Evolutionary conservation across 2,113 vertebrate species (phyloP).

Genomic region (Aspiorhynchus laticeps): DNA sequence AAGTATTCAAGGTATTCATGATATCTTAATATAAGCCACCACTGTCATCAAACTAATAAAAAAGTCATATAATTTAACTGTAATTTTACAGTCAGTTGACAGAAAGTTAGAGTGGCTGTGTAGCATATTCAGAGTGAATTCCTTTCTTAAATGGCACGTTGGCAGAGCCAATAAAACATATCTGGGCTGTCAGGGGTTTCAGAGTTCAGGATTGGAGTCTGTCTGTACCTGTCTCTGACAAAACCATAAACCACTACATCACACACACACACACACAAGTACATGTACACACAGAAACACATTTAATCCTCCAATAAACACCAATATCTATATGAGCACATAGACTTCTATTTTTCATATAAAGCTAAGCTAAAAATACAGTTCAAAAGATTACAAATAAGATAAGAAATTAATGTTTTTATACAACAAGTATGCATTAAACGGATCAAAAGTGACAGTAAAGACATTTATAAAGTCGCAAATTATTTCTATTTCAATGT

Average conservation of each 20-base stretch:
- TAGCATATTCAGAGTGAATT: neutral
- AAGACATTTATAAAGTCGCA: neutral
- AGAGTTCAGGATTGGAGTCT: slow-evolving; percentile 46
- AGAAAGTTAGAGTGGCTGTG: neutral
- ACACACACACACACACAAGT: neutral
- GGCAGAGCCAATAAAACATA: slow-evolving; percentile 29
- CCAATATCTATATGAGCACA: neutral
- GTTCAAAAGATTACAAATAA: neutral
- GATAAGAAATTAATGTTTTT: neutral
- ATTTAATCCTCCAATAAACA: neutral
- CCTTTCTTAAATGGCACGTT: neutral
- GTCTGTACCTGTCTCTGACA: slow-evolving; percentile 56
- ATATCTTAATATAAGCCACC: neutral
- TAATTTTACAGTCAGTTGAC: neutral
- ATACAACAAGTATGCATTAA: neutral
- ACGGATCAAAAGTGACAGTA: neutral
- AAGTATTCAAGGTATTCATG: neutral
- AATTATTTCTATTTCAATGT: neutral
- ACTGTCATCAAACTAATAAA: neutral
- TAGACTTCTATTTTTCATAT: neutral
- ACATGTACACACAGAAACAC: neutral
- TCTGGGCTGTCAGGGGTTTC: slow-evolving; percentile 31
- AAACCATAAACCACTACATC: slow-evolving; percentile 42
- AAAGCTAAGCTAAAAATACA: neutral
- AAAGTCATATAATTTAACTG: neutral